Conservation (phyloP, 2,888 invertebrate genomes). For the Dendrolimus pini region DNA sequence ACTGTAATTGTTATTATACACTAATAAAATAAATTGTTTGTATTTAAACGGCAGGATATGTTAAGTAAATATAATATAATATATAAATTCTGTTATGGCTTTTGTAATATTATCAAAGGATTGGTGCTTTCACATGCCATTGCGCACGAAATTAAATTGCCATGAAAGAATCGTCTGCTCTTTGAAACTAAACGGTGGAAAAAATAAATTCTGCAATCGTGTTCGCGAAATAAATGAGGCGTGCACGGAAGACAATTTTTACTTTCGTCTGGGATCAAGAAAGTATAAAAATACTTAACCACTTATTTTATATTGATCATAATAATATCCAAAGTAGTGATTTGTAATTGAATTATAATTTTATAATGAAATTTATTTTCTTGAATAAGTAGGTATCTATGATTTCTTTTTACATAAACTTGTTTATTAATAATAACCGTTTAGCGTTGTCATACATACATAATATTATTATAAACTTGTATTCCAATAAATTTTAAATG, state of each 20-base stretch:
- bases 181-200: slow-evolving; percentile 11
- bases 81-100: no score
- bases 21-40: no score
- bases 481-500: no score
- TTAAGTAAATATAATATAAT: no score
- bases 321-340: neutral
- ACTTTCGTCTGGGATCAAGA: slow-evolving; percentile 13
- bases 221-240: slow-evolving; percentile 40
- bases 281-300: neutral
- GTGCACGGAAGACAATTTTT: slow-evolving; percentile 36
- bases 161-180: slow-evolving; percentile 16
- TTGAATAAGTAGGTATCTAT: no score
- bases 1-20: no score
- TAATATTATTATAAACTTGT: no score
- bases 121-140: neutral
- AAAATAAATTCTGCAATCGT: slow-evolving; percentile 15
- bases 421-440: no score
- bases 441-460: no score
- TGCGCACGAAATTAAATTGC: neutral
- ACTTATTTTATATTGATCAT: slow-evolving; percentile 7
- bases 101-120: neutral
- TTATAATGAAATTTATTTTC: no score
- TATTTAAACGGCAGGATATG: no score
- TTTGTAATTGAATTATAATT: slow-evolving; percentile 1
- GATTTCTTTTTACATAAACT: no score